Evolutionary conservation across 30 jellyfish, hydroid and myxozoan species (phyloP).

Genomic region (Aurelia aurita): DNA sequence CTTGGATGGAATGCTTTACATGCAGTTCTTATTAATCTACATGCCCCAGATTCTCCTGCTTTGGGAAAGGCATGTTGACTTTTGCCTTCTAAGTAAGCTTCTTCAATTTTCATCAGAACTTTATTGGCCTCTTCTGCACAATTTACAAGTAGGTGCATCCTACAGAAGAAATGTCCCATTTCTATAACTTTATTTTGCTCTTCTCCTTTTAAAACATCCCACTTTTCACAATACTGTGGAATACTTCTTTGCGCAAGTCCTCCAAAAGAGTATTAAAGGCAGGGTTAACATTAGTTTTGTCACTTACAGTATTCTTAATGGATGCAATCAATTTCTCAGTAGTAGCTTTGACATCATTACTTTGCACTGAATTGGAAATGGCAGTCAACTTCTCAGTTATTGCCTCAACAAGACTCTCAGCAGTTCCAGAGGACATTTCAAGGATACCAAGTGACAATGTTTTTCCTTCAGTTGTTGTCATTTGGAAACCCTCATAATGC

Average conservation of each 20-base stretch:
- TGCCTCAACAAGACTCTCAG: slow-evolving; percentile 24
- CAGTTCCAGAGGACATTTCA: slow-evolving; percentile 39
- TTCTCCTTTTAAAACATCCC: slow-evolving; percentile 8
- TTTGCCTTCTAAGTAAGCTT: slow-evolving; percentile 44
- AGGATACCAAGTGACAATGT: slow-evolving; percentile 14
- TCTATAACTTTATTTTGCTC: slow-evolving; percentile 11
- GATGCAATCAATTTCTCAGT: background rate
- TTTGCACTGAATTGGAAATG: background rate
- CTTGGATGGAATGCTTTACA: slow-evolving; percentile 22
- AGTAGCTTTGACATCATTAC: background rate
- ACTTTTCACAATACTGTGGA: slow-evolving; percentile 9
- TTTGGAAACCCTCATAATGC: background rate
- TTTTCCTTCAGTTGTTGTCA: slow-evolving; percentile 24
- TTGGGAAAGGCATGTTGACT: slow-evolving; percentile 34
- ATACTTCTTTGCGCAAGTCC: background rate
- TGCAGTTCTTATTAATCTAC: slow-evolving; percentile 8
- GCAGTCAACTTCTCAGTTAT: slow-evolving; percentile 10
- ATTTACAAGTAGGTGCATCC: slow-evolving; percentile 62
- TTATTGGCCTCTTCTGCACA: slow-evolving; percentile 51
- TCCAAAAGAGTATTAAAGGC: slow-evolving; percentile 23
- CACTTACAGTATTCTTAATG: slow-evolving; percentile 12
- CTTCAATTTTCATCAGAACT: background rate
- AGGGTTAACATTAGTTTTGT: slow-evolving; percentile 16
- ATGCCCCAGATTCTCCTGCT: slow-evolving; percentile 16
- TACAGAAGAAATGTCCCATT: slow-evolving; percentile 31